These are phyloP conservation scores for Chrosomus eos DNA, from an alignment of 2,797 vertebrate species.

Conservation along the genomic window DNA sequence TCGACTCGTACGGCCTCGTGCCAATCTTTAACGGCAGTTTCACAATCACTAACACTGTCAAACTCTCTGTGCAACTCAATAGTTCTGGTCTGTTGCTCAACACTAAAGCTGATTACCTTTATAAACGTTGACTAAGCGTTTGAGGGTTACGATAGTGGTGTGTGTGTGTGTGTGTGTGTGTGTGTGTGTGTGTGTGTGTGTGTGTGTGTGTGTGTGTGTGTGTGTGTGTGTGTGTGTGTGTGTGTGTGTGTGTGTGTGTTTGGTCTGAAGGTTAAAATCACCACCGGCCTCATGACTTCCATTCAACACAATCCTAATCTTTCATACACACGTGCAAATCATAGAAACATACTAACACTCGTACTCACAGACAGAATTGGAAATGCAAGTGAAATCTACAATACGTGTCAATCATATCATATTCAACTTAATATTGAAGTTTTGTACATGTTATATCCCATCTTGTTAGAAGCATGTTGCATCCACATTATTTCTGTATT, in stretches of 20 bases:
- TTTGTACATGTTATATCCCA: neutral
- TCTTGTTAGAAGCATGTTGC: neutral
- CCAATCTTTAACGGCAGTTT: conserved; percentile 55
- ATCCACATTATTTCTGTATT: neutral
- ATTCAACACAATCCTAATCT: neutral
- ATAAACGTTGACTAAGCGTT: neutral
- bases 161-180: no score
- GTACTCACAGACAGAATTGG: neutral
- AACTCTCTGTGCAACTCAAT: neutral
- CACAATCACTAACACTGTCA: conserved; percentile 49
- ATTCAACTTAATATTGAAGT: neutral
- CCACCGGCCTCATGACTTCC: neutral
- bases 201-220: no score
- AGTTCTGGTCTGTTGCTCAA: conserved; percentile 12
- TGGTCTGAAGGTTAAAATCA: neutral
- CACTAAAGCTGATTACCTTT: neutral
- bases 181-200: no score
- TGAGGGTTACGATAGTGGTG: neutral
- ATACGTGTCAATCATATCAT: neutral
- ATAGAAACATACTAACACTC: neutral
- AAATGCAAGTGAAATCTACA: neutral
- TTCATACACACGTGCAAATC: neutral
- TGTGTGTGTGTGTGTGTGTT: no score
- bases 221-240: no score
- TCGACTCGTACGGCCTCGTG: conserved; percentile 7